phyloP scores from a whole-genome alignment of 2,113 vertebrate genomes.

The Neoarius graeffei region DNA sequence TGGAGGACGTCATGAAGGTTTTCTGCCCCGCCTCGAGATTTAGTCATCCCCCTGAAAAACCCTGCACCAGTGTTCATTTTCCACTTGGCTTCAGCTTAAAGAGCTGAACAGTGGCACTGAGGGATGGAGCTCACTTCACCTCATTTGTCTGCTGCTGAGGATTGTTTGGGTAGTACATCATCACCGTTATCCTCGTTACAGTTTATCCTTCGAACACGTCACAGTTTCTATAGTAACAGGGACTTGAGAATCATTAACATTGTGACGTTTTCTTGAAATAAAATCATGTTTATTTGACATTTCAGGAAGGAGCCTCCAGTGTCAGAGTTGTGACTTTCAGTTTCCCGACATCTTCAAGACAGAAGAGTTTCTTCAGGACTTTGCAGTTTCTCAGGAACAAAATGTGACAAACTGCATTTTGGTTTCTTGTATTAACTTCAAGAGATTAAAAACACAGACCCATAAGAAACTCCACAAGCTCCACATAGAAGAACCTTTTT shows the following conservation, averaged over 20 bases:
- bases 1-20: neutral
- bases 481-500: neutral
- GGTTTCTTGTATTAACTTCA: too few species aligned
- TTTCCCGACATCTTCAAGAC: too few species aligned
- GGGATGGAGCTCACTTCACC: conserved; percentile 38
- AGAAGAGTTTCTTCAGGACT: too few species aligned
- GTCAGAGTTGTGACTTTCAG: neutral
- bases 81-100: conserved; percentile 50
- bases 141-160: conserved; percentile 51
- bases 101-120: conserved; percentile 39
- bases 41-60: neutral
- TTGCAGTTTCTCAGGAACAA: too few species aligned
- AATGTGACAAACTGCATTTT: too few species aligned
- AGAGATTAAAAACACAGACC: too few species aligned
- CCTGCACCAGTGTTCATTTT: conserved; percentile 46
- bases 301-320: neutral
- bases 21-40: conserved; percentile 1
- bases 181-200: neutral
- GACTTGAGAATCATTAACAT: neutral
- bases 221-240: neutral
- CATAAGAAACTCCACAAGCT: neutral
- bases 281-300: neutral
- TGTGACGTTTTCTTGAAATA: neutral
- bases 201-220: neutral
- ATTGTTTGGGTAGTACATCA: conserved; percentile 54